phyloP scores from a whole-genome alignment of 2,888 invertebrate genomes.

The Cynaeus angustus region DNA sequence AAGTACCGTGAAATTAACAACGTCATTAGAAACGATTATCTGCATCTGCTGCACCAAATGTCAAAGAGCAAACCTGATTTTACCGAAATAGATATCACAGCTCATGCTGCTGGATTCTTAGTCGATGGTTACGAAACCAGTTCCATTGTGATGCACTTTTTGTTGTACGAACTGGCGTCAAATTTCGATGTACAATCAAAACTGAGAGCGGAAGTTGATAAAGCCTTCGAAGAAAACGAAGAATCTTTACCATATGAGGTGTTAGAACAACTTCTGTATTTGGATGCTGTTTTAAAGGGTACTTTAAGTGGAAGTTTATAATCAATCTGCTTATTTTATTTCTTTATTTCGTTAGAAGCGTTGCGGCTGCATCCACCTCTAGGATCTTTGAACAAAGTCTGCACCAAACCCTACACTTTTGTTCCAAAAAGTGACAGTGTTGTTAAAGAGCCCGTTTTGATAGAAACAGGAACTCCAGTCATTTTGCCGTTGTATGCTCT shows the following conservation, averaged over 20 bases:
- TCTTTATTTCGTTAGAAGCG: conserved; percentile 47
- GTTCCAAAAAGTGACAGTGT: conserved; percentile 48
- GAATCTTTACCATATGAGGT: conserved; percentile 69
- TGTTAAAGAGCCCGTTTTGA: conserved; percentile 42
- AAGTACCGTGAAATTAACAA: conserved; percentile 67
- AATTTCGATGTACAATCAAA: conserved; percentile 69
- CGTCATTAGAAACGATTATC: conserved; percentile 68
- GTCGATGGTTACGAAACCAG: conserved; percentile 72
- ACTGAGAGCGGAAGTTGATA: conserved; percentile 68
- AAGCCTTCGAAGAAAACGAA: conserved; percentile 59
- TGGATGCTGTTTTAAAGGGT: conserved; percentile 70
- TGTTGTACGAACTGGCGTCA: conserved; percentile 68
- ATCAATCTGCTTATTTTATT: too few species aligned
- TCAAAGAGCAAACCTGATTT: conserved; percentile 55
- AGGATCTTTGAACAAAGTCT: conserved; percentile 50
- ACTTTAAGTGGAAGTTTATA: too few species aligned
- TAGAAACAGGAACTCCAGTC: conserved; percentile 53
- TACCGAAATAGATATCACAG: conserved; percentile 62
- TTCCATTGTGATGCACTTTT: conserved; percentile 67
- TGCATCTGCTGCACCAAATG: conserved; percentile 68
- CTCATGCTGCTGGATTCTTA: conserved; percentile 70
- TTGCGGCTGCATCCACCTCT: conserved; percentile 58
- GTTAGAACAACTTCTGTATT: conserved; percentile 70
- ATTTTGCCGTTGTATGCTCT: conserved; percentile 53
- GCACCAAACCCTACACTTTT: conserved; percentile 56